Evolutionary conservation across 2,113 vertebrate species (phyloP), one percentile per base, ranked within the genome.

Genomic region (Cyphomyrus discorhynchus): DNA sequence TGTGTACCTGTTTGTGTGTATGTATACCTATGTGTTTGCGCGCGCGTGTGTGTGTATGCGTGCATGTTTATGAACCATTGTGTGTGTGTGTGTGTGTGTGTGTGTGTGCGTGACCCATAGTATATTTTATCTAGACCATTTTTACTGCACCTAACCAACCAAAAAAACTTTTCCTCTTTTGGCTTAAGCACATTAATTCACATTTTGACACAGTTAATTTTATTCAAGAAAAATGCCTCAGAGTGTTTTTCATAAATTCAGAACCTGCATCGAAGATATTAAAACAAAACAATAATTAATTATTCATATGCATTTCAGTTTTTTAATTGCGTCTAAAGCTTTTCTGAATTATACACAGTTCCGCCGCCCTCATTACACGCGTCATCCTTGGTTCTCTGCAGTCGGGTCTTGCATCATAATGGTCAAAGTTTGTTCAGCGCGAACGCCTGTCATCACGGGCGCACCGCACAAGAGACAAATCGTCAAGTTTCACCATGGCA

Each of bases 281-380:
- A 49, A 89, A 91, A 90, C 53, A 91, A 90, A 83, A 58, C 47
- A 89, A 21, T 4, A 74, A 91, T 92, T 90, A 82, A 91, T 92
- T 91, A 92, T 92, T 92, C 89, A 92, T 92, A 58, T 49, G 84
- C 39, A 58, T 77, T 24, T 87, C 53, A 88, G 77, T 58, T 10
- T 70, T 90, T 92, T 91, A 92, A 93, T 91, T 90, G 90, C 91
- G 90, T 90, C 87, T 90, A 91, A 91, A 91, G 90, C 89, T 90
- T 87, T 53, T 56, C 88, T 89, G 83, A 91, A 90, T 92, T 90
- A 92, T 92, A 89, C 91, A 87, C 86, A 47, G 10, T 35, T 27
- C 45, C 46, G 88, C 90, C 89, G 80, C 21, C 77, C 42, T 89
- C 87, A 89, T 88, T 90, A 62, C 21, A 90, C 42, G 89, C 77